Conservation (phyloP, 2,797 vertebrate species). For the Lacerta bilineata region DNA sequence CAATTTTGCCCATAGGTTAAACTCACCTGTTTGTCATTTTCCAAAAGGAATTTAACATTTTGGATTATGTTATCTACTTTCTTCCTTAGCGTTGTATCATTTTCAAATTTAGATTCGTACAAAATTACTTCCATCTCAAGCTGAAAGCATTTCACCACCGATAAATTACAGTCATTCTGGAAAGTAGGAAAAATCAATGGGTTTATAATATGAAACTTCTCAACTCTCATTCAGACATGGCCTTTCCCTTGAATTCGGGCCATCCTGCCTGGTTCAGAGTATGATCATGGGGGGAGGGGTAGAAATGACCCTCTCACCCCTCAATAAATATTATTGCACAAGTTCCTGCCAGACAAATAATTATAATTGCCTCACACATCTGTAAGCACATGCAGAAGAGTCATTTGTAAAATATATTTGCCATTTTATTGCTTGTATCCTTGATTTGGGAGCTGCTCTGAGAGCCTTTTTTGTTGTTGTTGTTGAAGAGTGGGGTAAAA, state of each 20-base stretch:
- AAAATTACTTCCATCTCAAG: constrained; percentile 76
- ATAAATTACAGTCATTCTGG: constrained; percentile 74
- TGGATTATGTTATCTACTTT: no score
- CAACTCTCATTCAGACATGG: neutral
- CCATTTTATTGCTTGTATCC: no score
- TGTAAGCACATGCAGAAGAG: no score
- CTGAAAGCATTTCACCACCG: constrained; percentile 78
- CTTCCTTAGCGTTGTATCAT: neutral
- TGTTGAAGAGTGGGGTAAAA: no score
- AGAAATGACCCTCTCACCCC: no score
- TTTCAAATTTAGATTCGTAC: constrained; percentile 60
- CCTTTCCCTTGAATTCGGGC: neutral
- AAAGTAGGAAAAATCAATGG: neutral
- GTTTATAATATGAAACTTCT: neutral
- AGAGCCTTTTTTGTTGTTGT: no score
- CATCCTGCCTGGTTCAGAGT: neutral
- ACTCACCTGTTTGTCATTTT: constrained; percentile 30
- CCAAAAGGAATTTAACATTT: neutral
- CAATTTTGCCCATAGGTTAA: neutral
- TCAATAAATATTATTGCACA: no score
- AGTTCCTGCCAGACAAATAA: no score
- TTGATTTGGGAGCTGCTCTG: no score
- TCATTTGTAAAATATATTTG: no score
- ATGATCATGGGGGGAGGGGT: no score
- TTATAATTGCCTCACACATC: no score